Percentiles rank a stretch among this genome's conserved stretches.
Evolutionary conservation across 2,113 vertebrate species (phyloP).

Genomic region (human (Homo sapiens)): GRCh38 chr15:78084001-78084500

Average conservation of each 20-base stretch:
- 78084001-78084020: background rate
- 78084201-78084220: background rate
- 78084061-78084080: background rate
- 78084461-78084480: background rate
- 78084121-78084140: background rate
- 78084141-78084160: background rate
- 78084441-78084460: background rate
- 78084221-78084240: background rate
- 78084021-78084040: background rate
- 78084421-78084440: background rate
- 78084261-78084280: conserved; percentile 45
- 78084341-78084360: background rate
- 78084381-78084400: background rate
- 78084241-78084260: background rate
- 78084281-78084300: conserved; percentile 58
- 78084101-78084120: background rate
- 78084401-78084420: background rate
- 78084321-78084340: background rate
- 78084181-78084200: background rate
- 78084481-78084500: background rate
- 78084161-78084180: background rate
- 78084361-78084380: rapidly evolving
- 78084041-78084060: background rate
- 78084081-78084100: background rate
- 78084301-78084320: background rate